Conservation (phyloP, 2,888 invertebrate genomes). For the Galerucella pusilla region DNA sequence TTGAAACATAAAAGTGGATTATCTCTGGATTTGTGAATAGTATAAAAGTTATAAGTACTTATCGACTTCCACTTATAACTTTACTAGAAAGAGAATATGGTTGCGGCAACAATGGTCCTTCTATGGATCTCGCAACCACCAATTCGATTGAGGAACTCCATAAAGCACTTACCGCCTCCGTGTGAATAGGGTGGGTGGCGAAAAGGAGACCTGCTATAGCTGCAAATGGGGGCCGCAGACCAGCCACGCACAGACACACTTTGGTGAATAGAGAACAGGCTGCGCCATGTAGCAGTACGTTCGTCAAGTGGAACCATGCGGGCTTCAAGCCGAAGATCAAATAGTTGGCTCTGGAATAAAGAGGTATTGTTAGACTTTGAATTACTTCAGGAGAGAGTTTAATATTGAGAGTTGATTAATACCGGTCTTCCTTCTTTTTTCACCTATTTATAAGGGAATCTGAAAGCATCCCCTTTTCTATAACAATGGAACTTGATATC, state of each 20-base stretch:
- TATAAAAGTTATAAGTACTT: not conserved
- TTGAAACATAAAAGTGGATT: too few species aligned
- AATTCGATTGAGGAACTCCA: slow-evolving; percentile 34
- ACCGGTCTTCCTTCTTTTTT: not conserved
- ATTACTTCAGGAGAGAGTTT: slow-evolving; percentile 4
- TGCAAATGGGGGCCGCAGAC: slow-evolving; percentile 76
- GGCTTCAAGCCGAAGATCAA: slow-evolving; percentile 76
- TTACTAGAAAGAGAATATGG: not conserved
- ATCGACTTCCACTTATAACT: not conserved
- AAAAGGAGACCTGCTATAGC: slow-evolving; percentile 81
- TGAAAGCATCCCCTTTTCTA: too few species aligned
- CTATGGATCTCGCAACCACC: slow-evolving; percentile 4
- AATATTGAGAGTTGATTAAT: slow-evolving; percentile 22
- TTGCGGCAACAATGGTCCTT: not conserved
- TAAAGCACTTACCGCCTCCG: slow-evolving; percentile 82
- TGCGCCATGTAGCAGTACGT: slow-evolving; percentile 79
- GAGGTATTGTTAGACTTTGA: slow-evolving; percentile 29
- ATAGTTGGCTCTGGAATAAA: slow-evolving; percentile 77
- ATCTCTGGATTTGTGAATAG: too few species aligned
- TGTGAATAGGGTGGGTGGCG: slow-evolving; percentile 88
- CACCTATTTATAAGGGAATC: not conserved
- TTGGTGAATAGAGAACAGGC: slow-evolving; percentile 80
- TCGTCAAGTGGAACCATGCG: slow-evolving; percentile 84
- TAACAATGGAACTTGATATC: too few species aligned
- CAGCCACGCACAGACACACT: slow-evolving; percentile 75